A percentile compares a stretch with the other conserved stretches of the same genome.
Evolutionary conservation across 2,113 vertebrate genomes (phyloP).

Genomic region (Phalacrocorax brasilianus): DNA sequence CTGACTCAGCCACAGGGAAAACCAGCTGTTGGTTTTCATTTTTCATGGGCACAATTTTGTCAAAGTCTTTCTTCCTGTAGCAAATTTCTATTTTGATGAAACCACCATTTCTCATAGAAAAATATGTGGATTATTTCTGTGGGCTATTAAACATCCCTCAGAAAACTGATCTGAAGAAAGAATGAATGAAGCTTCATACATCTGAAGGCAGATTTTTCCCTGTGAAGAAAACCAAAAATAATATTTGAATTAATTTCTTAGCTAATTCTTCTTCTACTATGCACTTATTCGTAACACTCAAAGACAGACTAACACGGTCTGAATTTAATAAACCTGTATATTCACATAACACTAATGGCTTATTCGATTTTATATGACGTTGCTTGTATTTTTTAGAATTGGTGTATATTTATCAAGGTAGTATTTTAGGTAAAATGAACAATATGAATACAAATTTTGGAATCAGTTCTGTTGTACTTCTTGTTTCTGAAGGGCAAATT

Average conservation of each 20-base stretch:
- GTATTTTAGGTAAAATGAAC: neutral
- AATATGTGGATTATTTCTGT: neutral
- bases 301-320: neutral
- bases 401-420: neutral
- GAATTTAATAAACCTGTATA: neutral
- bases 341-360: neutral
- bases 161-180: neutral
- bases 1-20: neutral
- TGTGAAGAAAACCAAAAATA: neutral
- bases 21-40: neutral
- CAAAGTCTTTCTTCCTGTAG: neutral
- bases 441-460: neutral
- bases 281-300: neutral
- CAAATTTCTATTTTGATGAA: slow-evolving; percentile 15
- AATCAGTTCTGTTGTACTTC: neutral
- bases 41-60: neutral
- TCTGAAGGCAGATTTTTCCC: neutral
- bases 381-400: neutral
- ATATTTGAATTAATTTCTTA: neutral
- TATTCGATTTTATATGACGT: neutral
- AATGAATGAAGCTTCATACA: neutral
- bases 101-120: neutral
- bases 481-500: neutral
- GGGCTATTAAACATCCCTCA: neutral
- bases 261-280: neutral